Evolutionary conservation across 2,797 vertebrate genomes (phyloP).

Genomic region (Pseudocheirus occidentalis): DNA sequence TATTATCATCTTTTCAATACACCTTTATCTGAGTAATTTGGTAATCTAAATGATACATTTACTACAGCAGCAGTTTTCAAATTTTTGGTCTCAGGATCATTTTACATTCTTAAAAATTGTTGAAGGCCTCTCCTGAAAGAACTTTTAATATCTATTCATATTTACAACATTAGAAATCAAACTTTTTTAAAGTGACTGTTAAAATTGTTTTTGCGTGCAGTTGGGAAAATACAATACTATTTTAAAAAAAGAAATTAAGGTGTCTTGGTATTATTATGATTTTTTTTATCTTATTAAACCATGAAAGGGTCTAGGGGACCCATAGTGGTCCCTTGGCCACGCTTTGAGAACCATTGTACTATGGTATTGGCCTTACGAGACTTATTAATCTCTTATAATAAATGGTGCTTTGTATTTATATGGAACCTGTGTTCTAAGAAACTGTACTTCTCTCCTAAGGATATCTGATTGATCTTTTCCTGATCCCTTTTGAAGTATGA

Average conservation of each 20-base stretch:
- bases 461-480: not conserved
- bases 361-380: not conserved
- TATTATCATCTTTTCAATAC: slow-evolving; percentile 29
- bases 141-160: not conserved
- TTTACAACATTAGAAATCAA: not conserved
- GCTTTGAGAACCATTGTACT: not conserved
- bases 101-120: not conserved
- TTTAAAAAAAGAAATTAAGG: not conserved
- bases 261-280: not conserved
- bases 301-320: not conserved
- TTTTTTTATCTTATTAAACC: not conserved
- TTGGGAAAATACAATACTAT: not conserved
- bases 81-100: not conserved
- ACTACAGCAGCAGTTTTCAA: not conserved
- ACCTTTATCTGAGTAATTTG: slow-evolving; percentile 22
- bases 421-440: slow-evolving; percentile 24
- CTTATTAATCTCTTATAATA: not conserved
- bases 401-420: slow-evolving; percentile 1
- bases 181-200: not conserved
- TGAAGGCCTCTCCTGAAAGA: not conserved
- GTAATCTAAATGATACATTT: slow-evolving; percentile 4
- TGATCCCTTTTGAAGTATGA: slow-evolving; percentile 12
- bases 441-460: slow-evolving; percentile 19
- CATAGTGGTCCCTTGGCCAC: not conserved
- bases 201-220: not conserved